Evolutionary conservation across 2,113 vertebrate genomes (phyloP).

Genomic region (Ictalurus furcatus): DNA sequence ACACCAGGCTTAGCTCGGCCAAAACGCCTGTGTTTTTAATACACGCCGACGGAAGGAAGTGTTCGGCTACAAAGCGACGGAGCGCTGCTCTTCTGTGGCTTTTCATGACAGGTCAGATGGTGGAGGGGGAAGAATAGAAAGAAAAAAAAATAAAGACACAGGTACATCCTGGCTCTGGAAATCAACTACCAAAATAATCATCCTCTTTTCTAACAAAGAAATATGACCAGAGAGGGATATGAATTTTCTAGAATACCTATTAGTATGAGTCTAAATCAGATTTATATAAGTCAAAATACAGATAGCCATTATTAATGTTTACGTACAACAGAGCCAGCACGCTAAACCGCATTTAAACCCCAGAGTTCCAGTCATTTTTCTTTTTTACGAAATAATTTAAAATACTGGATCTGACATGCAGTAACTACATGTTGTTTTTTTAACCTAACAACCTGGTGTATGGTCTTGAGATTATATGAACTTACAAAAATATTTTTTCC

Average conservation of each 20-base stretch:
- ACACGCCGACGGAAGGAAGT: slow-evolving; percentile 50
- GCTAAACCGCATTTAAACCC: background rate
- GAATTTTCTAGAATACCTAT: slow-evolving; percentile 46
- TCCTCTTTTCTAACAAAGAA: slow-evolving; percentile 47
- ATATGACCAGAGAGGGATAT: slow-evolving; percentile 50
- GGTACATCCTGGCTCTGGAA: slow-evolving; percentile 48
- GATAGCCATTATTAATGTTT: slow-evolving; percentile 17
- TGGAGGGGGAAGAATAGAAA: background rate
- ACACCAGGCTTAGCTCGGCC: slow-evolving; percentile 62
- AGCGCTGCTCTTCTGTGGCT: slow-evolving; percentile 48
- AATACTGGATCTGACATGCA: background rate
- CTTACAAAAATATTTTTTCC: background rate
- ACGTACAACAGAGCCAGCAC: background rate
- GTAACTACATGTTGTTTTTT: background rate
- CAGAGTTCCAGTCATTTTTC: background rate
- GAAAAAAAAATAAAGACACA: background rate
- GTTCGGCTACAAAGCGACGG: slow-evolving; percentile 64
- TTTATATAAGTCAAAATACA: background rate
- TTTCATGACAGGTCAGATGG: slow-evolving; percentile 42
- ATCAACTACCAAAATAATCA: slow-evolving; percentile 29
- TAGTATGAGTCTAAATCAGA: slow-evolving; percentile 53
- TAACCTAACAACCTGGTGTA: background rate
- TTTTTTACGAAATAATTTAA: background rate
- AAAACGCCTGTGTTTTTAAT: slow-evolving; percentile 60
- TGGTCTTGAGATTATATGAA: background rate